Base-by-base conservation (phyloP, 2,797 vertebrate genomes). In the Cygnus olor region DNA sequence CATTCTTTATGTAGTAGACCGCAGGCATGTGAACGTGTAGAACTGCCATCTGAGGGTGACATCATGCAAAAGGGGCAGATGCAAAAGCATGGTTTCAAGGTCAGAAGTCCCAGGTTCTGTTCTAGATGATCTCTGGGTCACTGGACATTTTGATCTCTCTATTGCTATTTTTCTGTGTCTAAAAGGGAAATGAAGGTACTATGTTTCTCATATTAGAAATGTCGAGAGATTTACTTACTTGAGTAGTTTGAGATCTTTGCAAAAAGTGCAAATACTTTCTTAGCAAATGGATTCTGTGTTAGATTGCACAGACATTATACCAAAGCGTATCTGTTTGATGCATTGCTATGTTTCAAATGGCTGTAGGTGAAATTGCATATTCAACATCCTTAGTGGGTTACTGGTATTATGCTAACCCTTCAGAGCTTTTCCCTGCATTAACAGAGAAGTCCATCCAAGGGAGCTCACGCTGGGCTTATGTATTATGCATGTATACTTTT, bases 381-480 rank as follows among this genome's bases (percentile, higher is more conserved):
- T 77, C 40, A 61, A 0, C 44, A 25, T 49, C 11, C 28, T 57
- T 54, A 42, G 30, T 36, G 74, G 17, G 58, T 81, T 80, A 38
- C 17, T 73, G 57, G 17, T 77, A 5, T 24, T 85, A 3, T 40
- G n/a, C 14, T 63, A 21, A 63, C 34, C 21, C 16, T 87, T 81
- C n/a, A 56, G 80, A 66, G 42, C 42, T 11, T 58, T 58, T 76
- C 17, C 19, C 17, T 3, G 4, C 12, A 3, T 47, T 56, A 80
- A 42, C 1, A 3, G 38, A 64, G 58, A 47, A 70, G 53, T 38
- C n/a, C 4, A 20, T 66, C 10, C 36, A 47, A 74, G 54, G 73
- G 15, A 85, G 20, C 47, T 30, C 63, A 14, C 3, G 1, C 5
- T 64, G 53, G 19, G 30, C 27, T 84, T 0, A 0, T 79, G n/a